These are phyloP conservation scores for Brachypteracias leptosomus DNA, from an alignment of 2,113 vertebrate genomes.

Conservation along the genomic window DNA sequence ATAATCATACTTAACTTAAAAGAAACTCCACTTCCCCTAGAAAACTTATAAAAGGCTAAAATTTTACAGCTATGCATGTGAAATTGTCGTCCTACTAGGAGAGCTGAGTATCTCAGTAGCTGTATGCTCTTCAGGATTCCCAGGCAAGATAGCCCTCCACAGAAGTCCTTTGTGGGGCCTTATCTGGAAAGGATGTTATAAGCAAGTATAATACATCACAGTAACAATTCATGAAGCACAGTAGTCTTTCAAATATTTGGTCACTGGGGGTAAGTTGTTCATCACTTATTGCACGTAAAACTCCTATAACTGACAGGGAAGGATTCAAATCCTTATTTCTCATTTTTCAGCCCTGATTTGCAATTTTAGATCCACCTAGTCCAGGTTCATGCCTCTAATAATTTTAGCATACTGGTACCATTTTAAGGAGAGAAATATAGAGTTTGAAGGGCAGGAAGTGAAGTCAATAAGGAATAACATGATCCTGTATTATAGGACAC, in stretches of 20 bases:
- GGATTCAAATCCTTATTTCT: not conserved
- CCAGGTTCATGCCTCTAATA: not conserved
- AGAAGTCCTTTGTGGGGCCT: not conserved
- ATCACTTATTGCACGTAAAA: not conserved
- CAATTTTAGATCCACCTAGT: not conserved
- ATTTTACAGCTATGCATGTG: not conserved
- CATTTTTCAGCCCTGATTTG: not conserved
- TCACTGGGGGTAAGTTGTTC: not conserved
- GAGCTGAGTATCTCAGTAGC: not conserved
- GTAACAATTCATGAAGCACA: not conserved
- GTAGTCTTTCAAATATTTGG: not conserved
- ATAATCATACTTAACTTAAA: not conserved
- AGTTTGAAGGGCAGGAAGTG: not conserved
- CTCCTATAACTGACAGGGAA: accelerated
- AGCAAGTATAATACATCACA: not conserved
- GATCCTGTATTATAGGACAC: not conserved
- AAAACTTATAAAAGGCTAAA: not conserved
- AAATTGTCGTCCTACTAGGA: not conserved
- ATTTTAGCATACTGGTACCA: not conserved
- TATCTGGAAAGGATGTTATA: not conserved
- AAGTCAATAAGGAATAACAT: not conserved
- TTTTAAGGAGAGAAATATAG: not conserved
- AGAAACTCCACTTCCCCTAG: not conserved
- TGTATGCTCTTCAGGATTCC: not conserved
- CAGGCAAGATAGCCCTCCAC: not conserved